phyloP scores from a whole-genome alignment of 2,888 invertebrate species.

The Apotomis betuletana region DNA sequence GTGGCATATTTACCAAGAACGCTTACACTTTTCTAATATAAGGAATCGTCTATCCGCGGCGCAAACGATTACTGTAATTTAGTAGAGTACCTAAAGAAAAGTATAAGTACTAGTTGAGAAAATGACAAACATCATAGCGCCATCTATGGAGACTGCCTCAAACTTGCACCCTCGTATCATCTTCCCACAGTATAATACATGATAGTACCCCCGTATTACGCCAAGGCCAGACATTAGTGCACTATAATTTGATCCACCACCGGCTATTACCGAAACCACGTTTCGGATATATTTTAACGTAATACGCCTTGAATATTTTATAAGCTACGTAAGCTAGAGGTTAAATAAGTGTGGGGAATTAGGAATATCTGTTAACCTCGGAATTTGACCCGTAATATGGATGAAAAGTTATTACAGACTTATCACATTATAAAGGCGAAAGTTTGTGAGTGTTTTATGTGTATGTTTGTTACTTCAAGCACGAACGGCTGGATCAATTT shows the following conservation, averaged over 20 bases:
- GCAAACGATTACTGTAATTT: too few relatives aligned
- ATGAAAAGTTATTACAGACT: neutral
- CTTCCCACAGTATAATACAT: neutral
- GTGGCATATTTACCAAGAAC: too few relatives aligned
- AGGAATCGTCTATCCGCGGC: too few relatives aligned
- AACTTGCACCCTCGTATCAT: neutral
- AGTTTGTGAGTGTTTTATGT: too few relatives aligned
- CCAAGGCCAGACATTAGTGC: slow-evolving; percentile 18
- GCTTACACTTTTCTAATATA: too few relatives aligned
- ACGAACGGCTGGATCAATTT: too few relatives aligned
- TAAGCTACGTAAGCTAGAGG: slow-evolving; percentile 2
- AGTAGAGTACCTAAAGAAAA: too few relatives aligned
- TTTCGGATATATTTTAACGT: slow-evolving; percentile 21
- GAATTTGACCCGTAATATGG: neutral
- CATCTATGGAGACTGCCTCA: too few relatives aligned
- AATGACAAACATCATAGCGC: too few relatives aligned
- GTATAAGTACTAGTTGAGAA: too few relatives aligned
- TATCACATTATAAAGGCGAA: neutral
- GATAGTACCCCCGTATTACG: slow-evolving; percentile 26
- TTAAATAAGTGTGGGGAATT: slow-evolving; percentile 8
- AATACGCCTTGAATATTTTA: slow-evolving; percentile 34
- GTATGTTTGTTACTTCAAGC: too few relatives aligned
- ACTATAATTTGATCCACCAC: slow-evolving; percentile 30
- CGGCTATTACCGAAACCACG: slow-evolving; percentile 34
- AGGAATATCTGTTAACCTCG: neutral